These are phyloP conservation scores for Sesia apiformis DNA, from an alignment of 2,888 invertebrate species.

Conservation along the genomic window DNA sequence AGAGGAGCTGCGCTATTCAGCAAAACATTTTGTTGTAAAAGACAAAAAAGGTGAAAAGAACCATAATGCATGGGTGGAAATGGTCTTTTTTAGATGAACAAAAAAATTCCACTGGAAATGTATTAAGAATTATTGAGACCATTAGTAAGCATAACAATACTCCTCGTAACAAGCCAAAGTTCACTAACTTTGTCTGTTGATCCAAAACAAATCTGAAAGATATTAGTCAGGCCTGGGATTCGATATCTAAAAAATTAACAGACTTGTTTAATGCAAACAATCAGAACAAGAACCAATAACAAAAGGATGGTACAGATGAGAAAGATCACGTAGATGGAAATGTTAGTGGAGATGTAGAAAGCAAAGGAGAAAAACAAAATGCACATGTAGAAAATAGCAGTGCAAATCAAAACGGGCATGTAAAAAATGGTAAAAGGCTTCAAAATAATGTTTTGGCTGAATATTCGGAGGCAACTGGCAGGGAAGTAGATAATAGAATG, in stretches of 20 bases:
- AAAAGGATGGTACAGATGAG: slow-evolving; percentile 23
- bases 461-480: slow-evolving; percentile 69
- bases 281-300: slow-evolving; percentile 32
- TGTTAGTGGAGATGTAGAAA: too few relatives aligned
- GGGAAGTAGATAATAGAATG: slow-evolving; percentile 76
- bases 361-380: too few relatives aligned
- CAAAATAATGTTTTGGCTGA: slow-evolving; percentile 83
- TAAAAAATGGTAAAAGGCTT: slow-evolving; percentile 62
- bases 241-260: slow-evolving; percentile 72
- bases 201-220: slow-evolving; percentile 71
- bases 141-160: slow-evolving; percentile 85
- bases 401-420: too few relatives aligned
- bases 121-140: slow-evolving; percentile 77
- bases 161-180: slow-evolving; percentile 89
- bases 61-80: slow-evolving; percentile 88
- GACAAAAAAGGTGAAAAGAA: slow-evolving; percentile 90
- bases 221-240: slow-evolving; percentile 81
- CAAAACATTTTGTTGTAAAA: slow-evolving; percentile 83
- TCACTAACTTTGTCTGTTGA: slow-evolving; percentile 81
- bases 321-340: slow-evolving; percentile 5
- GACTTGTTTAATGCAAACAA: slow-evolving; percentile 49
- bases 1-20: slow-evolving; percentile 91
- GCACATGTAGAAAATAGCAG: too few relatives aligned
- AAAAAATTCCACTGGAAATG: slow-evolving; percentile 65
- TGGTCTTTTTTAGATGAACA: slow-evolving; percentile 76